A percentile compares a stretch with the other conserved stretches of the same genome.
phyloP scores from a whole-genome alignment of 53 echinoderm and acorn worm genomes.

The Actinopyga echinites region DNA sequence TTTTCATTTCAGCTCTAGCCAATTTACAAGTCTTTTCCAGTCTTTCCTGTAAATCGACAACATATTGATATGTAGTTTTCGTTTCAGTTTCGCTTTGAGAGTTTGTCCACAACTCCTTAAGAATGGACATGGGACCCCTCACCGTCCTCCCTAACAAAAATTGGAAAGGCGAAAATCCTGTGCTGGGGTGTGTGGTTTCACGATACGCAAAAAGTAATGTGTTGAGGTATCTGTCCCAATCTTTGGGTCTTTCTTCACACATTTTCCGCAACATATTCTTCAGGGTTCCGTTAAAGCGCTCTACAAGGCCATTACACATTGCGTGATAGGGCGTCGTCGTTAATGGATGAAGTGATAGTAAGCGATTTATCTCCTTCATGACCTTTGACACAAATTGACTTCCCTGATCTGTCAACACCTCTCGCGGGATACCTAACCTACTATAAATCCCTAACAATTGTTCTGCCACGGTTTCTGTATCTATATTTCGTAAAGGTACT shows the following conservation, averaged over 20 bases:
- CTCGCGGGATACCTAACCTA: constrained; percentile 44
- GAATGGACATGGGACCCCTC: neutral
- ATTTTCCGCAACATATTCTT: neutral
- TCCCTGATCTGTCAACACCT: constrained; percentile 39
- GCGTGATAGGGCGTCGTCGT: constrained; percentile 47
- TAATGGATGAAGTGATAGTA: constrained; percentile 20
- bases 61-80: neutral
- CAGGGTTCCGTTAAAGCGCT: no score
- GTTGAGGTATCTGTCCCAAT: neutral
- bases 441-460: constrained; percentile 40
- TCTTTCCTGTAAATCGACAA: neutral
- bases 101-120: neutral
- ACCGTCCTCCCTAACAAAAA: neutral
- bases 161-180: neutral
- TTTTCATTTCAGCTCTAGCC: neutral
- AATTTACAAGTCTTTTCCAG: neutral
- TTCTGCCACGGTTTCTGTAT: constrained; percentile 50
- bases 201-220: neutral
- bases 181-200: neutral
- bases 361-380: constrained; percentile 20
- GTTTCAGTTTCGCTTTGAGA: neutral
- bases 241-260: neutral
- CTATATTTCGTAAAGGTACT: constrained; percentile 26
- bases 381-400: constrained; percentile 44
- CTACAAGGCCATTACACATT: no score